Evolutionary conservation across 1,140 invertebrate species (phyloP).

Genomic region (Leptopilina boulardi): DNA sequence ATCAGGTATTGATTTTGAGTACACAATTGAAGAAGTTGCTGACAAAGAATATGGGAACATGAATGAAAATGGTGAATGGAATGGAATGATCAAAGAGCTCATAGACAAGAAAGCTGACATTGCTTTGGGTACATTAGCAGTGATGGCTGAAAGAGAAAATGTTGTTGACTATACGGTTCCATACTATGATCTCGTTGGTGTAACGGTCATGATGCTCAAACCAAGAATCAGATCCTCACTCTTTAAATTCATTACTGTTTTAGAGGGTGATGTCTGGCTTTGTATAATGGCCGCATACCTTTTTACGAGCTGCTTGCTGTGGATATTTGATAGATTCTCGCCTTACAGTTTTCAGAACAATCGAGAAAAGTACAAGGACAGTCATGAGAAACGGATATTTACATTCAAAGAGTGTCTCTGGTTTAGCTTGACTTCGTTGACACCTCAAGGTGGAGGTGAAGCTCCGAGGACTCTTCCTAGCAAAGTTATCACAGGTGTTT

Average conservation of each 20-base stretch:
- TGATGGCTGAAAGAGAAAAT: constrained; percentile 96
- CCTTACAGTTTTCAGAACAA: constrained; percentile 98
- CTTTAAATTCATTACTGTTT: constrained; percentile 97
- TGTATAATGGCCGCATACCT: constrained; percentile 97
- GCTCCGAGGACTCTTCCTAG: constrained; percentile 96
- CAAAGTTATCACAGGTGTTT: constrained; percentile 93
- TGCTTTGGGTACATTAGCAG: constrained; percentile 89
- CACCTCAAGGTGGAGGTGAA: constrained; percentile 97
- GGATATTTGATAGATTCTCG: constrained; percentile 96
- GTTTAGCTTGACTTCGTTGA: constrained; percentile 99
- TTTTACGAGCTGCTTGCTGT: constrained; percentile 95
- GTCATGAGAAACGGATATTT: constrained; percentile 96
- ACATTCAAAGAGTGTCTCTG: constrained; percentile 97
- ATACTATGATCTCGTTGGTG: constrained; percentile 96
- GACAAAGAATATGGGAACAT: constrained; percentile 91
- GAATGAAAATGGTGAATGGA: constrained; percentile 92
- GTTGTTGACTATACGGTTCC: constrained; percentile 97
- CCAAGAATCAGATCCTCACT: constrained; percentile 89
- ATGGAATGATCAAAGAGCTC: constrained; percentile 93
- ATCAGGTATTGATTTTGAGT: constrained; percentile 88
- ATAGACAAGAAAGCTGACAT: constrained; percentile 94
- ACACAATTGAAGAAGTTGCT: constrained; percentile 86
- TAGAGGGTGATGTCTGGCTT: constrained; percentile 97
- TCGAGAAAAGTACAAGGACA: constrained; percentile 92
- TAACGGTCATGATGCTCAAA: constrained; percentile 93